Base-by-base conservation (phyloP, 2,797 vertebrate genomes). In the Gobionotothen gibberifrons region DNA sequence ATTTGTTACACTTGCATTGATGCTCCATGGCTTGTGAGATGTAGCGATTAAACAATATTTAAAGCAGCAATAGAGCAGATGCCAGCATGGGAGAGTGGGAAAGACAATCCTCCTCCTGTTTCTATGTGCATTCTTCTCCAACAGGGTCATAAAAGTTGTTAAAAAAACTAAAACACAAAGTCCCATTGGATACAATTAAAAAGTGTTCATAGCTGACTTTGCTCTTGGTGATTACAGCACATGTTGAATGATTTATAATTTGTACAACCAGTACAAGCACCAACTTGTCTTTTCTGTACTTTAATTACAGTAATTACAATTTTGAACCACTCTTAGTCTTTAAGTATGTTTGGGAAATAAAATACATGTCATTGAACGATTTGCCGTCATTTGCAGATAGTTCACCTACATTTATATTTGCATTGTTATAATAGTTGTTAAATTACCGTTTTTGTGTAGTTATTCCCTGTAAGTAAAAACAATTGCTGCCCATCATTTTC, bases 1-100 rank as follows among this genome's bases (percentile, higher is more conserved):
- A 60, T 78, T 63, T 59, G 49, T 75, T 52, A 48, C 69, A 19
- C 11, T 59, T 70, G 53, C 32, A 40, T 36, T 65, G 44, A 76
- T 69, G 44, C 43, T 70, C 32, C 32, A 19, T 53, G 46, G 58
- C 42, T 69, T 69, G 64, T 43, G n/a, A 67, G 48, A 59, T 70
- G 14, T 15, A 40, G 36, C 43, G 55, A 69, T 82, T 43, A 48
- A 69, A 49, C 42, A 40, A 54, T 21, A 55, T 75, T 69, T 46
- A 68, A 64, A 71, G 51, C 63, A 39, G 59, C 47, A 58, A 47
- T 40, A n/a, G 36, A 68, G 43, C 57, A 74, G 66, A 57, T 66
- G 54, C 44, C 17, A 43, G 11, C 17, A 55, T 16, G n/a, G 49
- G 15, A 47, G 26, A 42, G 21, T 21, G 17, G 43, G 36, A 55